A percentile compares a stretch with the other conserved stretches of the same genome.
phyloP scores from a whole-genome alignment of 2,113 vertebrate genomes.

The Daphoenositta chrysoptera region DNA sequence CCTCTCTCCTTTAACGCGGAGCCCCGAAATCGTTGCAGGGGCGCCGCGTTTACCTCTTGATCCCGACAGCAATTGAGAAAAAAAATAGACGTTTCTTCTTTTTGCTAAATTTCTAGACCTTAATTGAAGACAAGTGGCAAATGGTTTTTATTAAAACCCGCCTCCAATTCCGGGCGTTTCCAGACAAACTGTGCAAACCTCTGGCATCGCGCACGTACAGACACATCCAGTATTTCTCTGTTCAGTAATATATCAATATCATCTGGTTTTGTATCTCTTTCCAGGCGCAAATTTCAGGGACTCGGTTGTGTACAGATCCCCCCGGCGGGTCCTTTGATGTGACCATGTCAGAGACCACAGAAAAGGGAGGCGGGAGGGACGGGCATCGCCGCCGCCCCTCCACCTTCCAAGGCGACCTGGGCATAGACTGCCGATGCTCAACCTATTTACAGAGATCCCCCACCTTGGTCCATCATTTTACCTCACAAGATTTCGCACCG shows the following conservation, averaged over 20 bases:
- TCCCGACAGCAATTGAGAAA: background rate
- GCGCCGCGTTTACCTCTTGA: background rate
- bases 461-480: background rate
- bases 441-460: background rate
- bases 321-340: background rate
- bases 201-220: background rate
- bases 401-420: background rate
- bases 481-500: background rate
- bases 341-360: background rate
- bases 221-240: background rate
- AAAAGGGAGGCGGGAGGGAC: background rate
- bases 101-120: background rate
- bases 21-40: background rate
- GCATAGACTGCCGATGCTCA: background rate
- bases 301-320: background rate
- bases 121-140: conserved; percentile 55
- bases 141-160: conserved; percentile 35
- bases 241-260: background rate
- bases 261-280: background rate
- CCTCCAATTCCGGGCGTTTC: conserved; percentile 11
- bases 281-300: background rate
- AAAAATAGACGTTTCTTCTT: background rate
- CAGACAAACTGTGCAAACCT: conserved; percentile 21
- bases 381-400: background rate
- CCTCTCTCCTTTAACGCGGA: background rate